phyloP scores from a whole-genome alignment of 2,113 vertebrate genomes.

The Sisor rabdophorus region DNA sequence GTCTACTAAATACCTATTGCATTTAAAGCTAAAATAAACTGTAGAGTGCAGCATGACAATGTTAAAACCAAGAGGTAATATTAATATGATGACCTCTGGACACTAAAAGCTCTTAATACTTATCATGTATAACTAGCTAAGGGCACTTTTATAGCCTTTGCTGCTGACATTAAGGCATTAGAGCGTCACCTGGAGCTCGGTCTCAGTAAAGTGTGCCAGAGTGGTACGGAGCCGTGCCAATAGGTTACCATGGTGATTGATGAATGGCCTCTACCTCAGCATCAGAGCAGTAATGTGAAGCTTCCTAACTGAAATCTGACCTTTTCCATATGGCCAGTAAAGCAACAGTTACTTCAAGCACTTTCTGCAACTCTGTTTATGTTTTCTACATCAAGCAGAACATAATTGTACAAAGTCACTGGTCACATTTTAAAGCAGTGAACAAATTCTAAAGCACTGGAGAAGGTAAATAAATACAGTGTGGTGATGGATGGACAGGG shows the following conservation, averaged over 20 bases:
- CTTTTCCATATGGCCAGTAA: constrained; percentile 47
- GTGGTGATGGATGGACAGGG: constrained; percentile 50
- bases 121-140: constrained; percentile 24
- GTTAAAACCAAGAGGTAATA: constrained; percentile 23
- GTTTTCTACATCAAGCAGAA: too few species aligned
- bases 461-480: constrained; percentile 60
- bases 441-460: constrained; percentile 34
- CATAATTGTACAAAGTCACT: too few species aligned
- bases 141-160: constrained; percentile 20
- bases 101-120: constrained; percentile 32
- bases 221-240: constrained; percentile 50
- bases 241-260: constrained; percentile 65
- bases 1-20: background rate
- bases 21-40: background rate
- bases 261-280: constrained; percentile 61
- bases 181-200: constrained; percentile 36
- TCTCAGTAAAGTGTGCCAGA: constrained; percentile 13
- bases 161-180: constrained; percentile 38
- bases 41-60: background rate
- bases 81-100: constrained; percentile 30
- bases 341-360: constrained; percentile 42
- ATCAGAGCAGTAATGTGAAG: constrained; percentile 60
- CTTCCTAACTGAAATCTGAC: constrained; percentile 44
- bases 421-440: constrained; percentile 15
- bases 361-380: constrained; percentile 35